Conservation (phyloP, 2,113 vertebrate genomes). For the Accipiter virgatus region DNA sequence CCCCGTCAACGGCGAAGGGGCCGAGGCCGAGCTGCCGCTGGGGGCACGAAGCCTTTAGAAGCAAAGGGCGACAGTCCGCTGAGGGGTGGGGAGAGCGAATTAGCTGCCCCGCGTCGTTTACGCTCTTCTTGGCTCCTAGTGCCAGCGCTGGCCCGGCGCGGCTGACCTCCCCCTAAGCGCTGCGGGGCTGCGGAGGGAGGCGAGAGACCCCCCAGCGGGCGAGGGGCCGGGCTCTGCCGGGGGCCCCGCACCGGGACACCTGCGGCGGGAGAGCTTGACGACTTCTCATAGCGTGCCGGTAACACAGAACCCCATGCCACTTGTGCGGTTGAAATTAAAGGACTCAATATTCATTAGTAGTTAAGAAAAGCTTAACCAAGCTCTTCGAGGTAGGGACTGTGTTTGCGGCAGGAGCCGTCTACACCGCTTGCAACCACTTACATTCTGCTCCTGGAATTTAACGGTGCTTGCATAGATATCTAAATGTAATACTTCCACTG, state of each 20-base stretch:
- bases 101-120: not conserved
- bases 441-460: not conserved
- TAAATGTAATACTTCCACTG: not conserved
- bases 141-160: too few relatives aligned
- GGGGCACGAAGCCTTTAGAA: not conserved
- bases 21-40: not conserved
- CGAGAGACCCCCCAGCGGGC: rapidly evolving
- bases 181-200: not conserved
- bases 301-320: too few relatives aligned
- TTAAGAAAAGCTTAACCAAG: not conserved
- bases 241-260: not conserved
- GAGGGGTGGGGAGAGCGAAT: not conserved
- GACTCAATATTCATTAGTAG: not conserved
- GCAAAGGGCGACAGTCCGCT: rapidly evolving
- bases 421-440: not conserved
- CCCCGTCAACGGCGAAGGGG: not conserved
- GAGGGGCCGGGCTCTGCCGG: not conserved
- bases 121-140: rapidly evolving
- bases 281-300: rapidly evolving
- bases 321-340: not conserved
- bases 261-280: rapidly evolving
- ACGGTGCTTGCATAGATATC: not conserved
- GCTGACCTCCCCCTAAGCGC: not conserved
- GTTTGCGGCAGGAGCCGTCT: not conserved
- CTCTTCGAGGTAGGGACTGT: not conserved